These are phyloP conservation scores for Bucco capensis DNA, from an alignment of 2,113 vertebrate genomes.

Conservation along the genomic window DNA sequence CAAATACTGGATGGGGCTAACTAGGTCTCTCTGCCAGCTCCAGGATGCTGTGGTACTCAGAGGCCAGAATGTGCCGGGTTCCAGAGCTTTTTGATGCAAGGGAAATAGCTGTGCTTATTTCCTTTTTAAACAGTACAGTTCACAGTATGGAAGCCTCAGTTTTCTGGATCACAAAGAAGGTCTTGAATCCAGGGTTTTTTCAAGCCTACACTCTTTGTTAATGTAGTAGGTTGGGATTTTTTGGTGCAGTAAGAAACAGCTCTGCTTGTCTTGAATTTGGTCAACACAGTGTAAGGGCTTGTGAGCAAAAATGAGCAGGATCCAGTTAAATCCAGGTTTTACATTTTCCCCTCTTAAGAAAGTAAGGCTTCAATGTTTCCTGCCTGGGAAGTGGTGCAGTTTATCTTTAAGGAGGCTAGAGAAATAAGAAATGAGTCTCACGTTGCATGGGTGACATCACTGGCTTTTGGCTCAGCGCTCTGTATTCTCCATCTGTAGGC, in stretches of 20 bases:
- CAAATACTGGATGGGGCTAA: neutral
- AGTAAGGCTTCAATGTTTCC: slow-evolving; percentile 44
- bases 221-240: neutral
- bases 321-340: slow-evolving; percentile 46
- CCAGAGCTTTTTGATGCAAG: neutral
- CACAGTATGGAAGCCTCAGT: neutral
- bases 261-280: neutral
- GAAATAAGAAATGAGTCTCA: slow-evolving; percentile 89
- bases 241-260: neutral
- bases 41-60: neutral
- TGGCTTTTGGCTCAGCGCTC: slow-evolving; percentile 79
- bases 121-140: neutral
- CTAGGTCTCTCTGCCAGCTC: neutral
- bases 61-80: neutral
- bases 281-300: neutral
- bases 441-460: slow-evolving; percentile 91
- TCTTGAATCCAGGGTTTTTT: neutral
- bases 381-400: slow-evolving; percentile 74
- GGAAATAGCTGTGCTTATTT: neutral
- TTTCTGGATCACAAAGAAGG: neutral
- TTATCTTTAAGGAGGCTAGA: slow-evolving; percentile 86
- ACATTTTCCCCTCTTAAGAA: slow-evolving; percentile 35
- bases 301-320: neutral
- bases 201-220: neutral
- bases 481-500: slow-evolving; percentile 75